Evolutionary conservation across 2,888 invertebrate genomes (phyloP), one percentile per base, ranked within the genome.

Genomic region (Stictocephala bisonia): DNA sequence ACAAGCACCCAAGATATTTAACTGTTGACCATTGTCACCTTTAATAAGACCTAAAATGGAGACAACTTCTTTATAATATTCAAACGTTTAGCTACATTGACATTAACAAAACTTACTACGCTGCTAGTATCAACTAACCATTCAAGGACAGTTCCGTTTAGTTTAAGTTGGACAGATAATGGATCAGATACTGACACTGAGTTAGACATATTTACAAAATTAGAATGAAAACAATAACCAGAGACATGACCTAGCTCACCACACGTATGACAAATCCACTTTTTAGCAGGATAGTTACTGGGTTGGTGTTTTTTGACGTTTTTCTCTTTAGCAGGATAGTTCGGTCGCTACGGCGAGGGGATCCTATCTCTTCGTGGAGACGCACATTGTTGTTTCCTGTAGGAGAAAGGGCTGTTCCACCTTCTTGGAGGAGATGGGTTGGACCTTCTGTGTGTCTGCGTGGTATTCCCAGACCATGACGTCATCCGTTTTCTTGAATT

Each of bases 81-180:
- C 24, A 53, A 26, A 3, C 26, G 22, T 24, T n/a, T 7, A 2
- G 53, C 53, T n/a, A 53, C 4, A 26, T 4, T 15, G 22, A n/a
- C 26, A 53, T 27, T 53, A 2, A 53, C n/a, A 24, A 53, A 3
- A 26, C 26, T 53, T 24, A 53, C 26, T 53, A n/a, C 53, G 26
- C 24, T 53, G 24, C 22, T 27, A 3, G 53, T 53, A 53, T 53
- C 53, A 26, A 26, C 53, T 53, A 53, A 11, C 53, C 53, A 26
- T 6, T 53, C 18, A 53, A 27, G 22, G n/a, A 24, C n/a, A 24
- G 22, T 53, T 13, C 53, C 53, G 24, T 53, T 53, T 26, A 53
- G n/a, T 53, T 53, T 2, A 1, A 53, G 4, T 11, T n/a, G 9
- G 22, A 53, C 53, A 26, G 53, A 53, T 15, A 53, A 26, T 7